Conservation (phyloP, 2,113 vertebrate species). For the Diadophis punctatus region DNA sequence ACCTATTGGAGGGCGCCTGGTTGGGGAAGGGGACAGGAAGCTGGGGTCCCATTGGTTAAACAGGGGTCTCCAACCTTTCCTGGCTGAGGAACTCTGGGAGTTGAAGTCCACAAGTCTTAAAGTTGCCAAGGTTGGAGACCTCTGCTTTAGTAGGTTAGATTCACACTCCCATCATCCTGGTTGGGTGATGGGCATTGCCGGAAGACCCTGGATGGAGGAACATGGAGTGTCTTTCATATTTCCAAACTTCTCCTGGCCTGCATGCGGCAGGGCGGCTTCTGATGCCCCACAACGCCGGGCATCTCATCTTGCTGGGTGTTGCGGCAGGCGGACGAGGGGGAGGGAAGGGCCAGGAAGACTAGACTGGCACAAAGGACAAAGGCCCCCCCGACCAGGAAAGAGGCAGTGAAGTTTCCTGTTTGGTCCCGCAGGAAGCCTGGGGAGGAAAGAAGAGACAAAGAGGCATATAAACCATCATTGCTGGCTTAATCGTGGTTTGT, state of each 20-base stretch:
- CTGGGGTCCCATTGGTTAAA: too few species aligned
- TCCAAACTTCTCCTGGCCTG: neutral
- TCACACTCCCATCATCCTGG: neutral
- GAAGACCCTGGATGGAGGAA: neutral
- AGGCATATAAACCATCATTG: neutral
- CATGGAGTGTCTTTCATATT: neutral
- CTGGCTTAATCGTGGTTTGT: neutral
- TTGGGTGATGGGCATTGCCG: neutral
- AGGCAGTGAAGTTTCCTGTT: slow-evolving; percentile 51
- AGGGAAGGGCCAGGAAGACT: slow-evolving; percentile 22
- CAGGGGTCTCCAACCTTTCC: too few species aligned
- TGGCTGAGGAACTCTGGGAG: too few species aligned
- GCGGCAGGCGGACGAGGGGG: neutral
- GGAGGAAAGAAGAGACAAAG: neutral
- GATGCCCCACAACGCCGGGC: neutral
- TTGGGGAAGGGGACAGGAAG: too few species aligned
- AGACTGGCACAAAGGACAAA: slow-evolving; percentile 54
- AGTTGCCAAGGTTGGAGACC: too few species aligned
- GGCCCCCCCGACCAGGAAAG: slow-evolving; percentile 49
- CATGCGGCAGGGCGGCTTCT: rapidly evolving
- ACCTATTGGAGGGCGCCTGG: too few species aligned
- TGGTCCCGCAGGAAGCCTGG: slow-evolving; percentile 55
- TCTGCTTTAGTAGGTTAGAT: neutral
- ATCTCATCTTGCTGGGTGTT: rapidly evolving
- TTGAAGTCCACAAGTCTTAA: too few species aligned